phyloP scores from a whole-genome alignment of 2,888 invertebrate genomes.

The Blera fallax region DNA sequence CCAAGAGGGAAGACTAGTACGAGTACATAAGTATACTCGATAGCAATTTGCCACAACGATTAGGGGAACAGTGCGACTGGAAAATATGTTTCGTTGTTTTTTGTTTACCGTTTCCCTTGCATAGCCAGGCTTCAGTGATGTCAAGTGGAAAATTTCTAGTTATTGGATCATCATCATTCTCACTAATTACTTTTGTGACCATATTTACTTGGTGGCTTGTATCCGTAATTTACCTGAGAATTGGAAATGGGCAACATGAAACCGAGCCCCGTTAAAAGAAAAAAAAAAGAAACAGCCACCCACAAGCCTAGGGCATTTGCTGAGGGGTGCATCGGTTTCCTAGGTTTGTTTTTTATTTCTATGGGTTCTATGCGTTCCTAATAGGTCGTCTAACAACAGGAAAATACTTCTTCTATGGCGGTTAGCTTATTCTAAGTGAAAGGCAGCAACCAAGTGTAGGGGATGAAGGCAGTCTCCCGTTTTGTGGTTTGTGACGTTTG shows the following conservation, averaged over 20 bases:
- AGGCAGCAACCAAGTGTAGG: conserved; percentile 34
- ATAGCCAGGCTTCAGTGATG: conserved; percentile 75
- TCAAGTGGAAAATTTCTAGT: conserved; percentile 79
- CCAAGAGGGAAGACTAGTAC: conserved; percentile 8
- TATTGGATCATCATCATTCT: conserved; percentile 73
- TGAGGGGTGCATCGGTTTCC: conserved; percentile 28
- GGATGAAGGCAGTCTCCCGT: conserved; percentile 22
- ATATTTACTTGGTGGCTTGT: conserved; percentile 45
- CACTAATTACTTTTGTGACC: conserved; percentile 66
- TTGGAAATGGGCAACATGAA: conserved; percentile 5
- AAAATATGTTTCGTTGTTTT: conserved; percentile 57
- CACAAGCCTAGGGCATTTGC: not conserved
- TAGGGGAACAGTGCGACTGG: conserved; percentile 70
- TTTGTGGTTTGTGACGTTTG: conserved; percentile 43
- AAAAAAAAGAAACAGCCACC: too few relatives aligned
- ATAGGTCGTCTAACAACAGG: conserved; percentile 37
- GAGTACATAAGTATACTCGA: too few relatives aligned
- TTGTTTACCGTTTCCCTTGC: conserved; percentile 25
- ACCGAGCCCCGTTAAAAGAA: not conserved
- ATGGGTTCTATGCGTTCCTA: conserved; percentile 67
- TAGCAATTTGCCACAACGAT: conserved; percentile 70
- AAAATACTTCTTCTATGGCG: conserved; percentile 40
- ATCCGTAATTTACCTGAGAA: conserved; percentile 25
- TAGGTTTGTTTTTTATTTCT: conserved; percentile 36
- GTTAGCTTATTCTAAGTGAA: conserved; percentile 67